Evolutionary conservation across 2,888 invertebrate species (phyloP).

Genomic region (Ypsolopha scabrella): DNA sequence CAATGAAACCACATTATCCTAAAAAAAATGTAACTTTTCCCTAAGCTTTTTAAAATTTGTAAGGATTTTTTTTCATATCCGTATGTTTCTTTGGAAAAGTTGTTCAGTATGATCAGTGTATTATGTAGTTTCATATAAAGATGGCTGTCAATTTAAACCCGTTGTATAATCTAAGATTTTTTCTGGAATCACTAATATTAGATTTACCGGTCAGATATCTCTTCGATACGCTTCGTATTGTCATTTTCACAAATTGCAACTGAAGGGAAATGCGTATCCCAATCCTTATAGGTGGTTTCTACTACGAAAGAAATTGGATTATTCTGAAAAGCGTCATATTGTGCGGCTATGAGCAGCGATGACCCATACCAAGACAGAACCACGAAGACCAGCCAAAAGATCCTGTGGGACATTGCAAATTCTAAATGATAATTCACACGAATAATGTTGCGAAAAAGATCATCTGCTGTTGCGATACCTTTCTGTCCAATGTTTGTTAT

Average conservation of each 20-base stretch:
- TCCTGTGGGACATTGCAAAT: conserved; percentile 33
- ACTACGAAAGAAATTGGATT: conserved; percentile 84
- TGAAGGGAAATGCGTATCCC: conserved; percentile 81
- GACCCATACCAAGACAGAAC: conserved; percentile 74
- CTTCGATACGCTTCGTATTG: conserved; percentile 74
- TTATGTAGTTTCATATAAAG: too few species aligned
- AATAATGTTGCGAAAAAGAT: too few species aligned
- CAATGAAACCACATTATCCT: too few species aligned
- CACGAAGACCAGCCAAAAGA: conserved; percentile 75
- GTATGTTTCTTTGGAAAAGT: too few species aligned
- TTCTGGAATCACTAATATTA: too few species aligned
- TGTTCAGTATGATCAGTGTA: too few species aligned
- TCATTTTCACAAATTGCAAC: conserved; percentile 79
- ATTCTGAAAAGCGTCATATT: conserved; percentile 74
- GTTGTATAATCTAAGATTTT: too few species aligned
- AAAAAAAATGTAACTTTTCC: too few species aligned
- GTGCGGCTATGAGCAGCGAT: conserved; percentile 64
- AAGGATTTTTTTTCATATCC: too few species aligned
- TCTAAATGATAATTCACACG: not conserved
- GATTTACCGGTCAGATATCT: conserved; percentile 73
- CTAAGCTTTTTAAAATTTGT: too few species aligned
- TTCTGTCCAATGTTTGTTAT: conserved; percentile 73
- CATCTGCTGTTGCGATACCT: conserved; percentile 39
- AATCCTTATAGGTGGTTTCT: conserved; percentile 80
- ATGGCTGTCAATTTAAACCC: too few species aligned